Evolutionary conservation across 2,797 vertebrate species (phyloP), one percentile per base, ranked within the genome.

Genomic region (Vireo griseus): DNA sequence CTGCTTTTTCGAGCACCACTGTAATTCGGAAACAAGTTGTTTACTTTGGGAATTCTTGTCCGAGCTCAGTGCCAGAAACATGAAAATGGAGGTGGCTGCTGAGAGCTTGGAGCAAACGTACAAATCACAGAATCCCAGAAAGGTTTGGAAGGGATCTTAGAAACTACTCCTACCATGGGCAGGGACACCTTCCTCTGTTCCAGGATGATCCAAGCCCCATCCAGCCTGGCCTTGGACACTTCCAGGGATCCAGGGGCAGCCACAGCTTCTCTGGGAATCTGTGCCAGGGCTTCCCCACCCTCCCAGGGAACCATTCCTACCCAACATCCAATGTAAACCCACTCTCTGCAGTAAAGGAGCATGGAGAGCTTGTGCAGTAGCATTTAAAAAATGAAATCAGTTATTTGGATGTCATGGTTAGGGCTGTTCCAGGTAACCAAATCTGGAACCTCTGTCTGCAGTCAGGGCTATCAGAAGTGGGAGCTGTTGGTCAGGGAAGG

Each of bases 21-120:
- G 87, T 79, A 91, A 73, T 93, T 96, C 78, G 86, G 96, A 97
- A 97, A 92, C 67, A 91, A 85, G 87, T 94, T 95, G 92, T 97
- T 97, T 97, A 92, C 95, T 92, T 95, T 95, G 57, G 54, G 77
- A 93, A 95, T 97, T 97, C 93, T 94, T 95, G 86, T 91, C 90
- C 78, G 28, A 96, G 65, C 83, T 95, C 19, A 0, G 44, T 86
- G 95, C 86, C 91, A 95, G 82, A 84, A 93, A 79, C 91, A 84
- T 1, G 31, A 69, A 73, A 89, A 84, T 37, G 51, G 77, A 78
- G 74, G 16, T 35, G 42, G 21, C 52, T 92, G 83, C 54, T 66
- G 87, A 68, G 48, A 16, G 55, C 54, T 33, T 24, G 47, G 65
- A 50, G 86, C 16, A 5, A 31, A 61, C 1, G 3, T 10, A 16